Evolutionary conservation across 2,113 vertebrate species (phyloP), one percentile per base, ranked within the genome.

Genomic region (Rhinichthys klamathensis): DNA sequence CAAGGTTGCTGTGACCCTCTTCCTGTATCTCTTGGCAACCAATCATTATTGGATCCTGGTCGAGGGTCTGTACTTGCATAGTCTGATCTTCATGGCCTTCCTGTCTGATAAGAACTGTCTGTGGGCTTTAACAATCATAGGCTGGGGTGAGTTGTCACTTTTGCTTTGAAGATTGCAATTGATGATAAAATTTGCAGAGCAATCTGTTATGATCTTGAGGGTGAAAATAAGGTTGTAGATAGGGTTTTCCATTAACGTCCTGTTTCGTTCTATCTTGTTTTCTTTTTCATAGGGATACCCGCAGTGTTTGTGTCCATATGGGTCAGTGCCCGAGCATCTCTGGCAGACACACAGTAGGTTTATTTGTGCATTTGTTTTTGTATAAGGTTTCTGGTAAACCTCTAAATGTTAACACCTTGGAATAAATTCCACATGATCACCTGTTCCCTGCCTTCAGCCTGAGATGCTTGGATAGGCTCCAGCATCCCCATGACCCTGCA

Each of bases 11-110:
- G 97, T 98, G 65, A 98, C 96, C 1, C 88, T 98, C 58, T 98
- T 98, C 92, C 94, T 98, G 38, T 98, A 98, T 86, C 97, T 98
- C 84, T 92, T 98, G 93, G 97, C 97, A 18, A 97, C 97, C 84
- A 98, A 98, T 91, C 96, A 98, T 90, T 98, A 96, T 90, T 98
- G 97, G 97, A 97, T 98, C 87, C 92, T 98, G 87, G 97, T 98
- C 89, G 97, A 98, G 92, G 97, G 97, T 1, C 91, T 98, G 83
- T 98, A 98, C 90, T 92, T 98, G 44, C 97, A 98, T 83, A 97
- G 96, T 87, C 94, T 98, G 77, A 97, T 98, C 92, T 98, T 97
- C 93, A 97, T 97, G 96, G 96, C 97, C 87, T 98, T 97, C 90
- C 93, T 97, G 63, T 97, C 97, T 21, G 96, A 97, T 89, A 96